Evolutionary conservation across 2,888 invertebrate species (phyloP), one percentile per base, ranked within the genome.

Genomic region (Andrena hattorfiana): DNA sequence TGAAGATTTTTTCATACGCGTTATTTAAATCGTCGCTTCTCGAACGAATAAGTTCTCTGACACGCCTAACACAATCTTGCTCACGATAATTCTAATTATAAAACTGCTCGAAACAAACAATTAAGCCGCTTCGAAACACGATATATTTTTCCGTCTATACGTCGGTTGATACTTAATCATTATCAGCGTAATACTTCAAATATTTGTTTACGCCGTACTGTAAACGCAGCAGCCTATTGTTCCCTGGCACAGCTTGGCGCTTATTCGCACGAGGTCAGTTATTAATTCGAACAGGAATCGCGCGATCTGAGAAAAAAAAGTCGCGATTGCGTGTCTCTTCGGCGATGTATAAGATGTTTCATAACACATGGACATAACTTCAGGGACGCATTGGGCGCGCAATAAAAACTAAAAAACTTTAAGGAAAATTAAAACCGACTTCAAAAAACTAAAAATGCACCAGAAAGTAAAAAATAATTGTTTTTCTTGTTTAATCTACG

Each of bases 141-240:
- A 48, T 26, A 23, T 8, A 49, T 26, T 16, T 3, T 6, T 20
- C 48, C 30, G 26, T 66, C 66, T 66, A 35, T 23, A 35, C 2
- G 42, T 23, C n/a, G 10, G 35, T 30, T 66, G 30, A 10, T 26
- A n/a, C 28, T 66, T 28, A 51, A 66, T 66, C 66, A 26, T 66
- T 66, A 66, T 49, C 66, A n/a, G n/a, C 49, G 49, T 51, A 30
- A 66, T 51, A 66, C 66, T n/a, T 66, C 66, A 66, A 63, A 30
- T 42, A 32, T 23, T 32, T 54, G 49, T 35, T 23, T 35, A 32
- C 49, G 5, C 28, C 35, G 10, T 13, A n/a, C 10, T n/a, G 35
- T 5, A 51, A 48, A 26, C 26, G 35, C n/a, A 26, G 6, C 32
- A 16, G 10, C 10, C 48, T 32, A 59, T 51, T 51, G 70, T 63